phyloP scores from a whole-genome alignment of 2,888 invertebrate genomes.

The Mythimna pallens region DNA sequence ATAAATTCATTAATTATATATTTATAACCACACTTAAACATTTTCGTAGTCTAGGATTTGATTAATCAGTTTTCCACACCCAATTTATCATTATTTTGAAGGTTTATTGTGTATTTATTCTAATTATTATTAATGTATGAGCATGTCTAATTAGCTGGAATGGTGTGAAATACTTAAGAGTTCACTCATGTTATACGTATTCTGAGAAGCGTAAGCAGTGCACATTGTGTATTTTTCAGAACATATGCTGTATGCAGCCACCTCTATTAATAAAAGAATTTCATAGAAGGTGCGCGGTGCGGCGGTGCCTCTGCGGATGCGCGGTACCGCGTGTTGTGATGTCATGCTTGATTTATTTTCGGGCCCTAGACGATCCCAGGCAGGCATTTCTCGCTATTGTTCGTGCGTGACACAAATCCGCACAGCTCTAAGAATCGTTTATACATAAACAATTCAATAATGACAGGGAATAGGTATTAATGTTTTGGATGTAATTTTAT shows the following conservation, averaged over 20 bases:
- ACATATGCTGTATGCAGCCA: constrained; percentile 33
- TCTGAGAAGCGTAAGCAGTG: constrained; percentile 38
- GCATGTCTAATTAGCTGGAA: constrained; percentile 28
- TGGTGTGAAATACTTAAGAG: constrained; percentile 11
- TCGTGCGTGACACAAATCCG: constrained; percentile 68
- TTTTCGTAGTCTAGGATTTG: constrained; percentile 43
- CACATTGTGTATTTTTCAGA: constrained; percentile 42
- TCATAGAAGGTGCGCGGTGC: constrained; percentile 56
- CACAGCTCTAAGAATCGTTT: constrained; percentile 65
- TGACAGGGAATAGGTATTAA: constrained; percentile 59
- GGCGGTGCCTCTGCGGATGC: constrained; percentile 50
- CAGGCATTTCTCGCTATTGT: constrained; percentile 62
- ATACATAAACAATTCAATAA: constrained; percentile 63
- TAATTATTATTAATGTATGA: constrained; percentile 27
- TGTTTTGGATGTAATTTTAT: constrained; percentile 66
- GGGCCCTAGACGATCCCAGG: constrained; percentile 47
- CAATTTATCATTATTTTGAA: constrained; percentile 53
- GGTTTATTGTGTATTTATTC: constrained; percentile 35
- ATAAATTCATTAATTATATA: constrained; percentile 66
- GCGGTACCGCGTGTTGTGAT: constrained; percentile 57
- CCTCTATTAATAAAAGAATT: constrained; percentile 47
- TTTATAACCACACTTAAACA: constrained; percentile 56
- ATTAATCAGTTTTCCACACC: constrained; percentile 54
- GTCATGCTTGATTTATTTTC: constrained; percentile 68
- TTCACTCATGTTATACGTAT: constrained; percentile 8